These are phyloP conservation scores for Neomorphus geoffroyi DNA, from an alignment of 2,797 vertebrate genomes.

Conservation along the genomic window DNA sequence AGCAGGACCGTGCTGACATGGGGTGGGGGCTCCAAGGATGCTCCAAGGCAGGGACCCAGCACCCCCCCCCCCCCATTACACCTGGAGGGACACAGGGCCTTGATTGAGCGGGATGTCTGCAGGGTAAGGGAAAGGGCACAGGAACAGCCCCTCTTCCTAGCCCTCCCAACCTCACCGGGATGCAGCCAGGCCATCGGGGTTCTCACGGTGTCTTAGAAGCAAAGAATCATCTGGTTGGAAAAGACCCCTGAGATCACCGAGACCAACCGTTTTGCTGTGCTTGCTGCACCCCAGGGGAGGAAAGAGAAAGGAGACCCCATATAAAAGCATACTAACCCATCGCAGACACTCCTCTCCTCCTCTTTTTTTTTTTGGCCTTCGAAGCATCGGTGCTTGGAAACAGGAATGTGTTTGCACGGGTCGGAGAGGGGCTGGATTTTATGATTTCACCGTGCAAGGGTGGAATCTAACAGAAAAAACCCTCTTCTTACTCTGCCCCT, in stretches of 20 bases:
- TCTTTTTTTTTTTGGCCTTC: neutral
- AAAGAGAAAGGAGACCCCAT: neutral
- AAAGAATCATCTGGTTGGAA: no score
- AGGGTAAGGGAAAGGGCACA: neutral
- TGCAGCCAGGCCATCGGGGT: neutral
- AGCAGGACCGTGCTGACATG: no score
- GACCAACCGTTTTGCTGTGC: neutral
- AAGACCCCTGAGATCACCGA: no score
- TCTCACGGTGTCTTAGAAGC: no score
- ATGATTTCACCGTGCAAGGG: neutral
- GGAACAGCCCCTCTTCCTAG: neutral
- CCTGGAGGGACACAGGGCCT: neutral
- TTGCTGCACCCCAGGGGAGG: neutral
- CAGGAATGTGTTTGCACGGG: neutral
- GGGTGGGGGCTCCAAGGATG: neutral
- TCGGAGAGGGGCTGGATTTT: neutral
- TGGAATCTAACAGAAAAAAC: neutral
- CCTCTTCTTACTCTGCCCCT: neutral
- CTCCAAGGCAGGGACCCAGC: fast-evolving
- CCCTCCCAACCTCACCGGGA: fast-evolving
- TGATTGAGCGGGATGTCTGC: neutral
- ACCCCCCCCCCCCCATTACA: neutral
- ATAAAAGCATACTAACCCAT: neutral
- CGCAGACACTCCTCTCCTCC: no score
- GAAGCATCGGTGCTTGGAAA: neutral